A percentile compares a stretch with the other conserved stretches of the same genome.
These are phyloP conservation scores for Gila orcuttii DNA, from an alignment of 2,113 vertebrate genomes.

Conservation along the genomic window DNA sequence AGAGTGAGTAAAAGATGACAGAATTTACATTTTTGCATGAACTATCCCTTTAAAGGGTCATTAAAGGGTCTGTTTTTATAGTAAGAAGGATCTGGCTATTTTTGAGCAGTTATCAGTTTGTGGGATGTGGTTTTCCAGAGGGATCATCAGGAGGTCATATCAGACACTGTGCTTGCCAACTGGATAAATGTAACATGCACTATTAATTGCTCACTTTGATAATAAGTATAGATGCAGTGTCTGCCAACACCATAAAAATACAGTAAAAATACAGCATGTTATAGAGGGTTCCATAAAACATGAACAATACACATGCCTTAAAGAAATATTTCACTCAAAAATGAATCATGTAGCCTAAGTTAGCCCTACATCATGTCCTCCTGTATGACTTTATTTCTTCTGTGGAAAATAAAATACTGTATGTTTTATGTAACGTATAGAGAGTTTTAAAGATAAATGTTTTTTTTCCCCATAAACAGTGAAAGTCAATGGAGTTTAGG, in stretches of 20 bases:
- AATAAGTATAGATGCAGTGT: not conserved
- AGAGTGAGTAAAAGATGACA: not conserved
- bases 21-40: not conserved
- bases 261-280: constrained; percentile 8
- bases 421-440: too few species aligned
- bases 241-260: constrained; percentile 15
- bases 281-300: not conserved
- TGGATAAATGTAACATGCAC: not conserved
- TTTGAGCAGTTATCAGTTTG: not conserved
- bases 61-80: constrained; percentile 17
- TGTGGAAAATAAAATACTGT: too few species aligned
- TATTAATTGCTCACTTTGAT: constrained; percentile 2
- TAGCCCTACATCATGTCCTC: too few species aligned
- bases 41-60: not conserved
- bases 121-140: not conserved
- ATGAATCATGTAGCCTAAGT: not conserved
- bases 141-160: not conserved
- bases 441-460: too few species aligned
- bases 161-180: constrained; percentile 7
- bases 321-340: not conserved
- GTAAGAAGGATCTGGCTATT: not conserved
- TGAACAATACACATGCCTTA: not conserved
- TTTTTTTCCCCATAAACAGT: not conserved
- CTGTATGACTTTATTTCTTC: too few species aligned
- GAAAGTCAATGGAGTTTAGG: not conserved